Evolutionary conservation across 2,888 invertebrate genomes (phyloP).

Genomic region (Oscheius myriophilus): DNA sequence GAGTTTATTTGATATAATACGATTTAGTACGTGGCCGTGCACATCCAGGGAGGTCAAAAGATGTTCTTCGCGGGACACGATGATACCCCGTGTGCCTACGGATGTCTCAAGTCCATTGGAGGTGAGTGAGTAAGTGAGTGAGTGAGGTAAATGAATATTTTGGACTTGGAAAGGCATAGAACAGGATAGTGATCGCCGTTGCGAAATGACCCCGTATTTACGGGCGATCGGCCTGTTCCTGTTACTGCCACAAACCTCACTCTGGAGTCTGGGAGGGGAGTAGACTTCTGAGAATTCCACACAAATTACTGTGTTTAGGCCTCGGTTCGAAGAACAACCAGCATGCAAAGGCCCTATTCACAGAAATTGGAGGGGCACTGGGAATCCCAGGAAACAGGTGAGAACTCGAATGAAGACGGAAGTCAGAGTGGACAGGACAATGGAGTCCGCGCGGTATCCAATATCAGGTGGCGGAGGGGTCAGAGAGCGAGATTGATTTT

Average conservation of each 20-base stretch:
- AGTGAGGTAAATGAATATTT: too few species aligned
- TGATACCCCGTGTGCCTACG: slow-evolving; percentile 41
- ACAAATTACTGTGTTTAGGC: neutral
- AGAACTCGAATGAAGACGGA: neutral
- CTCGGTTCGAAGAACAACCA: slow-evolving; percentile 36
- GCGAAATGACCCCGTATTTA: slow-evolving; percentile 55
- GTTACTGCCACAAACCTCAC: too few species aligned
- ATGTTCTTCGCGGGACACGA: slow-evolving; percentile 49
- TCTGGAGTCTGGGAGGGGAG: too few species aligned
- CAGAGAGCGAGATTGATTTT: too few species aligned
- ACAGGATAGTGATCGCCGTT: slow-evolving; percentile 34
- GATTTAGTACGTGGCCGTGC: slow-evolving; percentile 54
- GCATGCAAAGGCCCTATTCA: slow-evolving; percentile 43
- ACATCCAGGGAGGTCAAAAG: slow-evolving; percentile 42
- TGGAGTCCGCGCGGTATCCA: too few species aligned
- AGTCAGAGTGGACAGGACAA: too few species aligned
- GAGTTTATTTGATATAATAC: neutral
- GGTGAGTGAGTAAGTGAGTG: neutral
- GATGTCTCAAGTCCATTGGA: slow-evolving; percentile 19
- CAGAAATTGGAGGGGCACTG: slow-evolving; percentile 48
- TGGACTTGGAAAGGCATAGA: neutral
- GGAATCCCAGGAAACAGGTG: slow-evolving; percentile 50
- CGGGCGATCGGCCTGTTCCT: slow-evolving; percentile 16
- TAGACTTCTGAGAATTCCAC: too few species aligned
- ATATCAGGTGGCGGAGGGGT: too few species aligned